Evolutionary conservation across 2,113 vertebrate genomes (phyloP).

Genomic region (Poeciliopsis retropinna): DNA sequence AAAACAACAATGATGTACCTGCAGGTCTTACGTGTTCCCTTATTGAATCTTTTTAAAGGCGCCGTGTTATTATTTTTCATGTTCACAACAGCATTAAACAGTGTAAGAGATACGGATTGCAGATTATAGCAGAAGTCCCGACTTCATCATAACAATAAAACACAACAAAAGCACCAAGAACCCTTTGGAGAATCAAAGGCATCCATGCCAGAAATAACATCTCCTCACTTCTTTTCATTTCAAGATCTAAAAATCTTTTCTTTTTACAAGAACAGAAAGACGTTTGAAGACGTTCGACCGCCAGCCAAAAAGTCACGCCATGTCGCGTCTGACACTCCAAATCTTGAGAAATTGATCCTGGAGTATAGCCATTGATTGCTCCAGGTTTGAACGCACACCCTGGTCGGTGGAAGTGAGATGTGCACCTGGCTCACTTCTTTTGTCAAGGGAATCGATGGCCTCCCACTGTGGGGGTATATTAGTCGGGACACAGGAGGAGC

Average conservation of each 20-base stretch:
- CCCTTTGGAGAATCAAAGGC: constrained; percentile 2
- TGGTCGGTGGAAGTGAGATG: constrained; percentile 41
- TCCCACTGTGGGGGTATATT: constrained; percentile 57
- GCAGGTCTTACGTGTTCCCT: neutral
- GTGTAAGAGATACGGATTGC: neutral
- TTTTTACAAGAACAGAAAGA: constrained; percentile 40
- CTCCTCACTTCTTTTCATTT: constrained; percentile 33
- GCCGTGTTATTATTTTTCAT: neutral
- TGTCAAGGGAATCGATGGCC: constrained; percentile 66
- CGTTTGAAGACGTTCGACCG: constrained; percentile 57
- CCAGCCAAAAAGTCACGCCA: constrained; percentile 44
- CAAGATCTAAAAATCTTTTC: constrained; percentile 32
- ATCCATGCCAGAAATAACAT: neutral
- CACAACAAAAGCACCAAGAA: neutral
- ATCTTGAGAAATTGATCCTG: constrained; percentile 66
- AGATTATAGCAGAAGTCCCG: neutral
- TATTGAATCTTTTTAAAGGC: neutral
- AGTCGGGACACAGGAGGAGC: constrained; percentile 47
- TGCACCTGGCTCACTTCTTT: constrained; percentile 52
- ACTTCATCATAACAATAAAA: neutral
- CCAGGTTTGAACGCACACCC: constrained; percentile 55
- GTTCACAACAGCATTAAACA: neutral
- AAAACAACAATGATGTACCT: neutral
- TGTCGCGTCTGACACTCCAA: constrained; percentile 65
- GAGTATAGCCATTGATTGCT: constrained; percentile 67